These are phyloP conservation scores for Aleiodes testaceus DNA, from an alignment of 2,888 invertebrate species.

Conservation along the genomic window DNA sequence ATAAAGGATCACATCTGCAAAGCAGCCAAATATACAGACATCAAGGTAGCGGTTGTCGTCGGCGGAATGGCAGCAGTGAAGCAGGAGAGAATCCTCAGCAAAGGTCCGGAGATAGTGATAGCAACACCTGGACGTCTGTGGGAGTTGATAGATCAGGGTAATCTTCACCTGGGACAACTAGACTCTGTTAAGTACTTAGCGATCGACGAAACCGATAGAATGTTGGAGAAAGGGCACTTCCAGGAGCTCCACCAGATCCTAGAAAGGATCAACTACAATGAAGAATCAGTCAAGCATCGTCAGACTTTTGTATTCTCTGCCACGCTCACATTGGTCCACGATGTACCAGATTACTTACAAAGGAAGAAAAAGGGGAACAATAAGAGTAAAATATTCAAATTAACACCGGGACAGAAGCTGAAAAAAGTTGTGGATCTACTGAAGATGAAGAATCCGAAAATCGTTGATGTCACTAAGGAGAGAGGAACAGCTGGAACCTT, in stretches of 20 bases:
- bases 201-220: constrained; percentile 98
- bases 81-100: constrained; percentile 88
- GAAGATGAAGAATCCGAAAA: constrained; percentile 91
- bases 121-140: constrained; percentile 98
- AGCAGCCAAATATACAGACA: constrained; percentile 86
- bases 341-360: constrained; percentile 83
- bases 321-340: constrained; percentile 93
- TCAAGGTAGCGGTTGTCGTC: constrained; percentile 86
- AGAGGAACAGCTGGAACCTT: constrained; percentile 87
- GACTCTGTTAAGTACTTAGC: constrained; percentile 86
- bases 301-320: constrained; percentile 99
- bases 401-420: constrained; percentile 84
- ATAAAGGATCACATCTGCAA: constrained; percentile 88
- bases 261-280: constrained; percentile 84
- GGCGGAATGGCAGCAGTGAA: constrained; percentile 97
- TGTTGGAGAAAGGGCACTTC: constrained; percentile 98
- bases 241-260: constrained; percentile 89
- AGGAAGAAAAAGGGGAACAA: constrained; percentile 73
- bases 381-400: constrained; percentile 77
- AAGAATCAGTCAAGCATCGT: constrained; percentile 76
- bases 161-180: constrained; percentile 83
- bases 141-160: constrained; percentile 90
- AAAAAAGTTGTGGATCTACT: constrained; percentile 85
- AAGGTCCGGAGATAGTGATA: constrained; percentile 93
- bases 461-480: constrained; percentile 91